Base-by-base conservation (phyloP, 2,888 invertebrate species). In the Parapristionchus giblindavisi region DNA sequence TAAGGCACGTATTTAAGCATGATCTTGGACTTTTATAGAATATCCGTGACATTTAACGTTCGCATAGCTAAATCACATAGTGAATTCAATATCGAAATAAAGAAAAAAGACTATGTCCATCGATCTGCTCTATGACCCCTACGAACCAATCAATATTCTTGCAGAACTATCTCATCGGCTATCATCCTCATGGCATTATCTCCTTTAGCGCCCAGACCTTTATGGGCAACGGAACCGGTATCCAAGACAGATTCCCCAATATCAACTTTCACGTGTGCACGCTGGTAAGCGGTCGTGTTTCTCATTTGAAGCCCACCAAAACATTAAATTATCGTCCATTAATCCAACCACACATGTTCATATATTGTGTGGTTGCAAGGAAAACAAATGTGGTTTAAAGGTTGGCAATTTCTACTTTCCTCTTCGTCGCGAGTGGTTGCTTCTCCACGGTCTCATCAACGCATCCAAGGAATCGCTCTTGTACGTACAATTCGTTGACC, bases 181-280 rank as follows among this genome's bases (percentile, higher is more conserved):
- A 92, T 77, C 96, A 94, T 89, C 97, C 97, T 0, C 97, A 98
- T 89, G 97, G 97, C 1, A 91, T 95, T 0, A 90, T 96, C 24
- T 92, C 93, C 65, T 91, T 92, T 34, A 95, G 96, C 0, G 92
- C 92, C 0, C 93, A 94, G 81, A 92, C 93, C 56, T 95, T 96
- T 89, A 92, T 92, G 0, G 93, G 93, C 0, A 93, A 91, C 79
- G 90, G 89, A 24, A 89, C 89, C 0, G 88, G 89, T 24, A 90
- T 91, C 81, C 88, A 88, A 61, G 78, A 89, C 71, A 75, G 84
- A 52, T 91, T 89, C 81, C 83, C 83, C 27, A 76, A 76, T 32
- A 80, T 82, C 38, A 72, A 68, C 48, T 83, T 83, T 73, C 82
- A 81, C 54, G 58, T 81, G 14, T 83, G 83, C 77, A 83, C 83